Percentiles rank a stretch among this genome's conserved stretches.
These are phyloP conservation scores for Lutjanus argentimaculatus DNA, from an alignment of 2,797 vertebrate species.

Conservation along the genomic window DNA sequence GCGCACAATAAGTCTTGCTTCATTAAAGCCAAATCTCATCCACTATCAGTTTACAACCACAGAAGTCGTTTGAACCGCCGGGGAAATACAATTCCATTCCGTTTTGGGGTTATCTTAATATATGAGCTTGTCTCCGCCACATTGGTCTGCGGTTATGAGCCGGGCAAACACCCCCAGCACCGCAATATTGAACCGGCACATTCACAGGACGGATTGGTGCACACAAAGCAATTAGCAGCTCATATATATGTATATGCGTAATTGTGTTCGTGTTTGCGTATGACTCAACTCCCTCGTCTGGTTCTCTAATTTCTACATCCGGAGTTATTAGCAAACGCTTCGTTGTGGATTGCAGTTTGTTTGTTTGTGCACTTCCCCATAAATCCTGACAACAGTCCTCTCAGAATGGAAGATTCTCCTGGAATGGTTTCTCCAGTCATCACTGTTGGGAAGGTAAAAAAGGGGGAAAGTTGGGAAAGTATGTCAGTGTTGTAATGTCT, in stretches of 20 bases:
- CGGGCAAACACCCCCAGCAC: slow-evolving; percentile 82
- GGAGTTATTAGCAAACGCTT: slow-evolving; percentile 69
- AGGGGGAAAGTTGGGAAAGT: too few species aligned
- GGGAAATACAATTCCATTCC: slow-evolving; percentile 87
- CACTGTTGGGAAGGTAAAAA: too few species aligned
- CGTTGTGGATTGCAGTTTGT: slow-evolving; percentile 59
- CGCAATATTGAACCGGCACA: slow-evolving; percentile 79
- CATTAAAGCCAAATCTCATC: slow-evolving; percentile 88
- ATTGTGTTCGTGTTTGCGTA: slow-evolving; percentile 36
- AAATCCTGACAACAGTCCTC: slow-evolving; percentile 44
- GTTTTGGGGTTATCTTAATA: slow-evolving; percentile 88
- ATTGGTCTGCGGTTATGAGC: slow-evolving; percentile 83
- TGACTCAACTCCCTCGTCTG: slow-evolving; percentile 68
- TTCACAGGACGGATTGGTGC: slow-evolving; percentile 73
- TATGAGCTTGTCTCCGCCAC: slow-evolving; percentile 84
- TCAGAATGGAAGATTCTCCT: slow-evolving; percentile 27
- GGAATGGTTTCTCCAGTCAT: slow-evolving; percentile 2
- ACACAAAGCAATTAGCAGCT: slow-evolving; percentile 86
- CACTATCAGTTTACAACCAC: slow-evolving; percentile 87
- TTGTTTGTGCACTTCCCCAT: slow-evolving; percentile 47
- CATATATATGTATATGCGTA: slow-evolving; percentile 57
- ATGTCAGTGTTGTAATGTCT: too few species aligned
- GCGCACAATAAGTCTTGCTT: slow-evolving; percentile 86
- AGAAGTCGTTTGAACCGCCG: slow-evolving; percentile 84
- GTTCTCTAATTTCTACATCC: slow-evolving; percentile 73